Evolutionary conservation across 2,888 invertebrate species (phyloP).

Genomic region (Liposcelis brunnea): DNA sequence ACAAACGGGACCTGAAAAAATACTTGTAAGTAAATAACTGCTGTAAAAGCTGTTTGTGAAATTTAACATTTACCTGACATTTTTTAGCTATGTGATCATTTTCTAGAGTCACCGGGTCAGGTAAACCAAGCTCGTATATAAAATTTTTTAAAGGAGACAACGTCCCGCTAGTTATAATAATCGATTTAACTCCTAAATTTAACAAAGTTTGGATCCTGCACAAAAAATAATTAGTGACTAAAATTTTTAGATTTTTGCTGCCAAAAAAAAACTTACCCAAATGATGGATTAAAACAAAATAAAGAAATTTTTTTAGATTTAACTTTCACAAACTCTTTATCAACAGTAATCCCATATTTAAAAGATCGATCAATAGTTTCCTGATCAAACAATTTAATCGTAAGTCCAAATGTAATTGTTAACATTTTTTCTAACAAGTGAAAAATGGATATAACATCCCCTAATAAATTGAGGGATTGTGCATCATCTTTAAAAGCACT

Average conservation of each 20-base stretch:
- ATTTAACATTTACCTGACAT: constrained; percentile 76
- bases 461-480: not conserved
- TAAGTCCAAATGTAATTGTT: constrained; percentile 11
- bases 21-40: not conserved
- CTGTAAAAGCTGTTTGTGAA: no score
- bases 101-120: constrained; percentile 64
- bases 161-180: constrained; percentile 95
- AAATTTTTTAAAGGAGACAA: constrained; percentile 81
- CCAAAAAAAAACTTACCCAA: constrained; percentile 40
- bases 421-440: constrained; percentile 8
- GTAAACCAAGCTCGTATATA: constrained; percentile 72
- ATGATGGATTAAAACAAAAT: constrained; percentile 96
- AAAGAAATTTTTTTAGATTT: constrained; percentile 57
- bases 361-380: constrained; percentile 2
- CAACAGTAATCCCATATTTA: constrained; percentile 21
- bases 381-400: constrained; percentile 2
- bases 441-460: not conserved
- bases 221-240: constrained; percentile 16
- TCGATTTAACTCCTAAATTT: constrained; percentile 59
- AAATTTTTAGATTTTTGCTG: constrained; percentile 5
- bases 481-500: constrained; percentile 1
- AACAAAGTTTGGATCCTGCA: constrained; percentile 69
- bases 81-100: constrained; percentile 84
- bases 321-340: constrained; percentile 18
- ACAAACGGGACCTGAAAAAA: constrained; percentile 12